A percentile compares a stretch with the other conserved stretches of the same genome.
Conservation (phyloP, 2,113 vertebrate genomes). For the Caretta caretta region DNA sequence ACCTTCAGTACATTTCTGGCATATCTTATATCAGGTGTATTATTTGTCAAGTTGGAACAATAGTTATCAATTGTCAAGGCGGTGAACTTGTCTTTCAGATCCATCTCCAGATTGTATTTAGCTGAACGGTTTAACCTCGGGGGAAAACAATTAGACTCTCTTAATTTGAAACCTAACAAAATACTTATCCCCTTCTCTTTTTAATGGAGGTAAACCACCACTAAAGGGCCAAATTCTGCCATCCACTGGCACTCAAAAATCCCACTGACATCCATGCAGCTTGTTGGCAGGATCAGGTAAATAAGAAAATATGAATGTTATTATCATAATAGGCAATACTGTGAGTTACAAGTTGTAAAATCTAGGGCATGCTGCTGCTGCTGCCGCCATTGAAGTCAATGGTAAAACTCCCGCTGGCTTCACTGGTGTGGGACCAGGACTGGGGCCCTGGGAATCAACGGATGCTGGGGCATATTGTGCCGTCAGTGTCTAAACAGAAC, state of each 20-base stretch:
- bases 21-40: slow-evolving; percentile 69
- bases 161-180: not conserved
- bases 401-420: not conserved
- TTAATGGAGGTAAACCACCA: not conserved
- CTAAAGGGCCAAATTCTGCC: not conserved
- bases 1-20: slow-evolving; percentile 51
- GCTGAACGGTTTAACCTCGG: slow-evolving; percentile 87
- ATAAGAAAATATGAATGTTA: not conserved
- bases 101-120: slow-evolving; percentile 90
- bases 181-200: not conserved
- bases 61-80: slow-evolving; percentile 88
- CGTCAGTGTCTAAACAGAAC: not conserved
- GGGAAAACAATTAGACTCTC: not conserved
- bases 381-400: not conserved
- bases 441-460: not conserved
- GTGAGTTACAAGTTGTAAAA: not conserved
- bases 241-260: not conserved
- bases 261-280: not conserved
- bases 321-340: not conserved
- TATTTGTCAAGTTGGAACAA: slow-evolving; percentile 85
- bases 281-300: not conserved
- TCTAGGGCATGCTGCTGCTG: not conserved
- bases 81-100: slow-evolving; percentile 88
- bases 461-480: not conserved
- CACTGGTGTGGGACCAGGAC: not conserved